These are phyloP conservation scores for Ectemnius continuus DNA, from an alignment of 2,888 invertebrate genomes.

Conservation along the genomic window DNA sequence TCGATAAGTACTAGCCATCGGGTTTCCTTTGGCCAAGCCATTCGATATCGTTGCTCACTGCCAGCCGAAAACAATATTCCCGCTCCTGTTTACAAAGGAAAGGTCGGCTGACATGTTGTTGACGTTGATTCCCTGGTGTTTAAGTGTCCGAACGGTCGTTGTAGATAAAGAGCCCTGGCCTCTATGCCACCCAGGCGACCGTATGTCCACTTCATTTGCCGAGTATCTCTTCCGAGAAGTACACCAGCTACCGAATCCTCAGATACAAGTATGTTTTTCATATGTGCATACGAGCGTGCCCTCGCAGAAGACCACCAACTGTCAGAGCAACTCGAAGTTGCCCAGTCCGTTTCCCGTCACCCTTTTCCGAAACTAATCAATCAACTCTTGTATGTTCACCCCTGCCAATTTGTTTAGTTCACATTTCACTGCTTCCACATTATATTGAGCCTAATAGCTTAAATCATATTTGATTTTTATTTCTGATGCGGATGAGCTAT, in stretches of 20 bases:
- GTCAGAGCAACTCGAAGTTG: no score
- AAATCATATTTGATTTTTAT: no score
- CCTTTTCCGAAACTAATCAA: no score
- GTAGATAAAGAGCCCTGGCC: conserved; percentile 59
- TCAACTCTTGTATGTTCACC: no score
- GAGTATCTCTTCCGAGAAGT: conserved; percentile 45
- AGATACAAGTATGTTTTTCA: background rate
- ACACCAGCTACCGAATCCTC: conserved; percentile 13
- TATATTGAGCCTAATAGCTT: no score
- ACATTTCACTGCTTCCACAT: no score
- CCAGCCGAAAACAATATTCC: conserved; percentile 63
- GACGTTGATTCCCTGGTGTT: conserved; percentile 70
- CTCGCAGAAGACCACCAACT: no score
- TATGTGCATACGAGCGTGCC: no score
- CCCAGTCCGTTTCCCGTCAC: no score
- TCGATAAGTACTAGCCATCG: conserved; percentile 27
- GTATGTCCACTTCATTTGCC: background rate
- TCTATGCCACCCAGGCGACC: conserved; percentile 65
- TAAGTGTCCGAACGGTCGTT: conserved; percentile 65
- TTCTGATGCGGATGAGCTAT: no score
- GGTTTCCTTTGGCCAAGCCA: conserved; percentile 14
- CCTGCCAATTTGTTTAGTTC: no score
- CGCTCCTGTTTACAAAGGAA: conserved; percentile 65
- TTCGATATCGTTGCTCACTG: conserved; percentile 38
- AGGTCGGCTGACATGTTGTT: conserved; percentile 66